phyloP scores from a whole-genome alignment of 2,797 vertebrate species.

The Enteromius argenteus region DNA sequence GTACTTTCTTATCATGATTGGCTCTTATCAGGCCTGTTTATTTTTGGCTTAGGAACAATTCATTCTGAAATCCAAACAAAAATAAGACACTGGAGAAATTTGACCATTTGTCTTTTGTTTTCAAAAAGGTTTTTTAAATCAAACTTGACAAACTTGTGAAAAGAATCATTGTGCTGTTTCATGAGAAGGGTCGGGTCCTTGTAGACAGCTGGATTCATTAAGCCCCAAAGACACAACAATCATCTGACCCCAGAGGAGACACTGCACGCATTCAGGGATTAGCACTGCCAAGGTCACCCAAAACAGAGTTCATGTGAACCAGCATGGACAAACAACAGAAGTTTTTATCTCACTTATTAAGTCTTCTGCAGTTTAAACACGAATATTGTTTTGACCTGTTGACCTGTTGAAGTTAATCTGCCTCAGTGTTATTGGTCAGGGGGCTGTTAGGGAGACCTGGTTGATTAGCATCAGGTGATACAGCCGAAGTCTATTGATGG shows the following conservation, averaged over 20 bases:
- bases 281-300: conserved; percentile 45
- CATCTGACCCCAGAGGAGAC: conserved; percentile 45
- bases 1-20: not conserved
- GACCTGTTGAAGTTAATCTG: conserved; percentile 41
- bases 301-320: conserved; percentile 54
- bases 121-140: not conserved
- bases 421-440: conserved; percentile 39
- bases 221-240: conserved; percentile 36
- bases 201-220: not conserved
- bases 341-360: conserved; percentile 51
- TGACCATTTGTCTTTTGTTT: not conserved
- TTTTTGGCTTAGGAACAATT: not conserved
- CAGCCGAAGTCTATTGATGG: conserved; percentile 59
- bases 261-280: conserved; percentile 49
- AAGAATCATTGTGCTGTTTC: conserved; percentile 15
- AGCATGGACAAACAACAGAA: conserved; percentile 49
- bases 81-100: not conserved
- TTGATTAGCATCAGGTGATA: conserved; percentile 55
- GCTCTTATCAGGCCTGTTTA: not conserved
- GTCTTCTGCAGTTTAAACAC: conserved; percentile 44
- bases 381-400: conserved; percentile 40
- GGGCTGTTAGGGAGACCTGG: conserved; percentile 30
- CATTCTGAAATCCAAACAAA: not conserved
- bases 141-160: not conserved
- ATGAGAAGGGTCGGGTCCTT: not conserved